A percentile compares a stretch with the other conserved stretches of the same genome.
phyloP scores from a whole-genome alignment of 1,140 invertebrate genomes.

The Macrobrachium rosenbergii region DNA sequence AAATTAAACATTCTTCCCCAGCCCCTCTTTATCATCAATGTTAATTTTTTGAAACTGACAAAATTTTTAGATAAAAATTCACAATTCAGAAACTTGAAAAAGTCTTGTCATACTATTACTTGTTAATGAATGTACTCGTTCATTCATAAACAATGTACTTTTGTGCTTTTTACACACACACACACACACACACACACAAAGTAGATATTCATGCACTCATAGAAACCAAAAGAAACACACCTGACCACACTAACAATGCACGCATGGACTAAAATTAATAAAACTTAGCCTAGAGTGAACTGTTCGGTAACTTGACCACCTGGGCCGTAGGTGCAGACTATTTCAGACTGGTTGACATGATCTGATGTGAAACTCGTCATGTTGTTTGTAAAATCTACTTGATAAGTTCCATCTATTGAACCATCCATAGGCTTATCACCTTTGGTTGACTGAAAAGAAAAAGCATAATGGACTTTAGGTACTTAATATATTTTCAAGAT shows the following conservation, averaged over 20 bases:
- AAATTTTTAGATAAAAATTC: too few species aligned
- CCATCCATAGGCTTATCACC: conserved; percentile 51
- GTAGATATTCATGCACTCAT: not conserved
- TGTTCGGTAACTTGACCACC: conserved; percentile 52
- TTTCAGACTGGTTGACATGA: conserved; percentile 55
- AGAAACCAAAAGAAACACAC: not conserved
- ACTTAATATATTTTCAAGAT: not conserved
- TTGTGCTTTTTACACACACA: not conserved
- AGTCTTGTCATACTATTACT: too few species aligned
- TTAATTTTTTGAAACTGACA: too few species aligned
- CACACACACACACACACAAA: not conserved
- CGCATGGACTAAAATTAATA: conserved; percentile 10
- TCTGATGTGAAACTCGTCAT: conserved; percentile 49
- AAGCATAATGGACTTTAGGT: not conserved
- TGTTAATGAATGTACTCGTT: too few species aligned
- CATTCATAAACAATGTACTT: too few species aligned
- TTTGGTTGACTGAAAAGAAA: conserved; percentile 46
- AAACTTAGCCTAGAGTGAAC: conserved; percentile 47
- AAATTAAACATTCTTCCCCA: too few species aligned
- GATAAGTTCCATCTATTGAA: conserved; percentile 31
- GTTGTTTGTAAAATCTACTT: conserved; percentile 49
- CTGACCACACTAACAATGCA: conserved; percentile 27
- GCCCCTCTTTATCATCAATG: too few species aligned
- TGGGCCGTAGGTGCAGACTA: conserved; percentile 55
- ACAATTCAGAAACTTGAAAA: too few species aligned